These are phyloP conservation scores for Aplodontia rufa DNA, from an alignment of 2,113 vertebrate species.

Conservation along the genomic window DNA sequence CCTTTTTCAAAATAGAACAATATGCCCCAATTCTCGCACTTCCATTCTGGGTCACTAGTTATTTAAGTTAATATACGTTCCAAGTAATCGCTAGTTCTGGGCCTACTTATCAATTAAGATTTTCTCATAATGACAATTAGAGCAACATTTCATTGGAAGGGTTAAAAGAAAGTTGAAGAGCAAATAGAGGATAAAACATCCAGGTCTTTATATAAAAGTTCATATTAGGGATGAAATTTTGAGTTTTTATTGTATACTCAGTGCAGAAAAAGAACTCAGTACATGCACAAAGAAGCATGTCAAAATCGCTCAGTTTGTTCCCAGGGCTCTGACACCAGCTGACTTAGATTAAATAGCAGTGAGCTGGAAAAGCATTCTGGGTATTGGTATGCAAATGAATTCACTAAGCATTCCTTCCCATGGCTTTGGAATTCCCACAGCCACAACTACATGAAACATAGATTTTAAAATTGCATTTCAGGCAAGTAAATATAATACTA, in stretches of 20 bases:
- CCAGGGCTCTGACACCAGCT: conserved; percentile 77
- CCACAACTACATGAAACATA: conserved; percentile 65
- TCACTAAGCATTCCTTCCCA: conserved; percentile 74
- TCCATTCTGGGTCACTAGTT: background rate
- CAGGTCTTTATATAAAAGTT: conserved; percentile 30
- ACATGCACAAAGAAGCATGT: conserved; percentile 72
- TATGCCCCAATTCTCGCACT: background rate
- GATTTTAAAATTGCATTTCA: conserved; percentile 64
- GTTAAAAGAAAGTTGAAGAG: conserved; percentile 51
- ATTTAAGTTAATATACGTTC: background rate
- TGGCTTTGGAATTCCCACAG: conserved; percentile 75
- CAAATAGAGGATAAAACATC: conserved; percentile 25
- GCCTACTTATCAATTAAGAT: conserved; percentile 6
- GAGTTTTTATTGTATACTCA: conserved; percentile 44
- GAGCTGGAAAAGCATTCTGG: conserved; percentile 79
- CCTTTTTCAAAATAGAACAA: background rate
- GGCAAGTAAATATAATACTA: conserved; percentile 60
- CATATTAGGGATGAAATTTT: conserved; percentile 45
- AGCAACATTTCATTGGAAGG: background rate
- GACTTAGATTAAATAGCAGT: conserved; percentile 76
- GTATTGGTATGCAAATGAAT: conserved; percentile 77
- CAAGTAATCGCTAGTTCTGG: background rate
- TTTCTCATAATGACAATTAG: background rate
- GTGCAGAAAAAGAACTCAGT: conserved; percentile 69
- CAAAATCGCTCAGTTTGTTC: conserved; percentile 70